A percentile compares a stretch with the other conserved stretches of the same genome.
Evolutionary conservation across 2,888 invertebrate species (phyloP).

Genomic region (Lycia hirtaria): DNA sequence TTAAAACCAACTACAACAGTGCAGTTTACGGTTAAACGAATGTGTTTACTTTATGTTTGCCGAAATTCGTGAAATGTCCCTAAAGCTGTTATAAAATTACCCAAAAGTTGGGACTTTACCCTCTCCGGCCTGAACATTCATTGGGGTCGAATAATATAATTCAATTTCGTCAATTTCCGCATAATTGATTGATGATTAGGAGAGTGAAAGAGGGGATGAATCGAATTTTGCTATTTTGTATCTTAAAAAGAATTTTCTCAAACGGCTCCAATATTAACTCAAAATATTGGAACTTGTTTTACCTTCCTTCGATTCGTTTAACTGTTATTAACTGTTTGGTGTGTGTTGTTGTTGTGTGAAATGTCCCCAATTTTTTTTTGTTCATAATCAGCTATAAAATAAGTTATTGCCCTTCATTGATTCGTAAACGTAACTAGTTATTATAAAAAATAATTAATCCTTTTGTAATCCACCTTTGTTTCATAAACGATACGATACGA

Average conservation of each 20-base stretch:
- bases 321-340: too few relatives aligned
- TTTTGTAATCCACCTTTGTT: too few relatives aligned
- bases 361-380: too few relatives aligned
- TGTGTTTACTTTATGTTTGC: neutral
- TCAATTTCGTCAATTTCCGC: constrained; percentile 30
- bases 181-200: constrained; percentile 33
- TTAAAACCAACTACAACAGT: constrained; percentile 8
- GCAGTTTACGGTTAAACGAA: constrained; percentile 9
- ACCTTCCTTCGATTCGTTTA: too few relatives aligned
- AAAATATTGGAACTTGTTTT: neutral
- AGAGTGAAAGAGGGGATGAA: constrained; percentile 14
- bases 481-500: too few relatives aligned
- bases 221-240: constrained; percentile 16
- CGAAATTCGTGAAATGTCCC: neutral
- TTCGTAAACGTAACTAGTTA: too few relatives aligned
- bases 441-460: too few relatives aligned
- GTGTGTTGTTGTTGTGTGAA: too few relatives aligned
- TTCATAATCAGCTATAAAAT: too few relatives aligned
- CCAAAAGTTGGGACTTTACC: constrained; percentile 7
- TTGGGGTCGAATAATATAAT: constrained; percentile 27
- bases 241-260: constrained; percentile 16
- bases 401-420: too few relatives aligned
- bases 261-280: neutral
- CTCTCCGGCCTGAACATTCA: constrained; percentile 6
- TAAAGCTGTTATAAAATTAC: constrained; percentile 1